Percentiles rank a stretch among this genome's conserved stretches.
Evolutionary conservation across 2,888 invertebrate genomes (phyloP).

Genomic region (Cheilosia grossa): DNA sequence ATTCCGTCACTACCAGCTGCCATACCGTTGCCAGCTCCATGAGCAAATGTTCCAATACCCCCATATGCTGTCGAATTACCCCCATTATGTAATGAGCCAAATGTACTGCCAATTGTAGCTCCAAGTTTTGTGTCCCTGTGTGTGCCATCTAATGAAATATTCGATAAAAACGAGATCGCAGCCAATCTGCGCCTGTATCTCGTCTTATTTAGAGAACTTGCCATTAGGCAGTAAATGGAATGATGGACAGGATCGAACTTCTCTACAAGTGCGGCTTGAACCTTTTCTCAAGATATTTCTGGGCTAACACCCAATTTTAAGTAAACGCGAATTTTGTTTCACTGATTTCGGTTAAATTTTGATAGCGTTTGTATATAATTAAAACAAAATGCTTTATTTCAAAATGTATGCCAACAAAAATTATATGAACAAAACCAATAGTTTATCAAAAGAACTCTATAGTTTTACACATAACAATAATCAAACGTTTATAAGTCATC

Average conservation of each 20-base stretch:
- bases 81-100: constrained; percentile 78
- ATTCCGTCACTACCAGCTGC: constrained; percentile 78
- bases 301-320: background rate
- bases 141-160: constrained; percentile 96
- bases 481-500: constrained; percentile 58
- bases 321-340: background rate
- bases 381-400: background rate
- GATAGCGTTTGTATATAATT: background rate
- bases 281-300: background rate
- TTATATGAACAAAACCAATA: background rate
- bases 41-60: constrained; percentile 73
- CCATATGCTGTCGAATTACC: constrained; percentile 55
- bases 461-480: constrained; percentile 51
- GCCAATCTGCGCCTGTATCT: constrained; percentile 93
- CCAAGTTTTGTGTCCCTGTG: constrained; percentile 89
- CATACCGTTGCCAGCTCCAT: constrained; percentile 58
- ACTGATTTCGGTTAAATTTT: background rate
- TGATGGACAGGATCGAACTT: constrained; percentile 18
- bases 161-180: constrained; percentile 96
- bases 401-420: background rate
- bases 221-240: constrained; percentile 81
- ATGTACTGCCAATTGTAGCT: constrained; percentile 80
- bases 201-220: constrained; percentile 84
- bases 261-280: background rate
- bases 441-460: constrained; percentile 51